phyloP scores from a whole-genome alignment of 30 jellyfish, hydroid and myxozoan species.

The Turritopsis rubra region DNA sequence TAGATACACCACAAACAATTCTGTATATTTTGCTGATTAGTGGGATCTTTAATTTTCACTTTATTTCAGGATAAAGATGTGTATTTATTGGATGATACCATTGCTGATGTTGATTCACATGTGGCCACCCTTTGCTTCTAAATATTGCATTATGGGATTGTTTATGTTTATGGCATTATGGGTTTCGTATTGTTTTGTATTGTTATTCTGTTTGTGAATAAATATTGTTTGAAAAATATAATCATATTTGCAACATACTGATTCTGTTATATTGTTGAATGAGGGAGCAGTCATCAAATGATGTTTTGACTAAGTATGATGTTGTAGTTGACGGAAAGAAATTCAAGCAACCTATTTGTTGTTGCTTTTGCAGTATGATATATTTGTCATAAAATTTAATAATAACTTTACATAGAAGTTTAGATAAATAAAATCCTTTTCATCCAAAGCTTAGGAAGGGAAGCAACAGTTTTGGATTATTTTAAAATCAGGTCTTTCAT shows the following conservation, averaged over 20 bases:
- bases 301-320: conserved; percentile 34
- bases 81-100: conserved; percentile 81
- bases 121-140: conserved; percentile 76
- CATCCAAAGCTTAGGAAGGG: too few relatives aligned
- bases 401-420: too few relatives aligned
- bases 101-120: conserved; percentile 91
- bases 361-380: too few relatives aligned
- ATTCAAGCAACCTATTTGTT: background rate
- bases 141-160: conserved; percentile 79
- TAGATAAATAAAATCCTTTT: too few relatives aligned
- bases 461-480: too few relatives aligned
- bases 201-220: background rate
- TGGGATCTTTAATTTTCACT: background rate
- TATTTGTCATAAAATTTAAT: too few relatives aligned
- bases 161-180: too few relatives aligned
- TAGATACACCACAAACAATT: too few relatives aligned
- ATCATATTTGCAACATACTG: conserved; percentile 77
- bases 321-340: conserved; percentile 9
- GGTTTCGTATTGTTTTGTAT: too few relatives aligned
- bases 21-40: background rate
- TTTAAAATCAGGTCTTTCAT: too few relatives aligned
- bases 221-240: too few relatives aligned
- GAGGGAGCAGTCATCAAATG: conserved; percentile 57
- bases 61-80: conserved; percentile 65
- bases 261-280: conserved; percentile 33